Base-by-base conservation (phyloP, 2,113 vertebrate species). In the Athene cunicularia region DNA sequence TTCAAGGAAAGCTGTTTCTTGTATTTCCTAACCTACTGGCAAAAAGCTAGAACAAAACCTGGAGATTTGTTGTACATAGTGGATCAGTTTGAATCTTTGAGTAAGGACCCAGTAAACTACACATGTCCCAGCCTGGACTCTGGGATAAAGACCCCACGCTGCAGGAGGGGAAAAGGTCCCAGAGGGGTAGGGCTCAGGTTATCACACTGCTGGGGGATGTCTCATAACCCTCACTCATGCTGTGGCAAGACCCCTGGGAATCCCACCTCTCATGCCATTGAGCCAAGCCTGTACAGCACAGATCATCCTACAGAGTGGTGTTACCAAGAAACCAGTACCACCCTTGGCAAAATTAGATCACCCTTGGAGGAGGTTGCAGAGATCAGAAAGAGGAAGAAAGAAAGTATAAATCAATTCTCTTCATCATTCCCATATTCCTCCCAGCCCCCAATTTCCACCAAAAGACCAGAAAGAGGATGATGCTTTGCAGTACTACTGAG, bases 31-130 rank as follows among this genome's bases (percentile, higher is more conserved):
- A 52, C 6, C 3, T 56, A n/a, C 11, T 22, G 37, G 12, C 5
- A 77, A 76, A 77, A 23, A 13, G 0, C 18, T 28, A 52, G 50
- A 11, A 41, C 15, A 60, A 68, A 76, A 52, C 47, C 26, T 88
- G 75, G 43, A 56, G 22, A 27, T 21, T 3, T 16, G 0, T 15
- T 52, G 6, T 11, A 6, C 2, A 4, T 2, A 1, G 2, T 32
- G 11, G 6, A n/a, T 32, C 5, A 20, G 5, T 45, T 21, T 79
- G 30, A 62, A 45, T 53, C 55, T 58, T 53, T 75, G 27, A 50
- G 12, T 47, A 35, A 77, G 27, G 13, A 56, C 18, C 5, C 5
- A 63, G 19, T 13, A n/a, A 83, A 39, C 12, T 11, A 8, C 2
- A 1, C 5, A 4, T 3, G 5, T 24, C 15, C 27, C 27, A 83